Conservation (phyloP, 2,113 vertebrate genomes). For the Thamnaconus septentrionalis region DNA sequence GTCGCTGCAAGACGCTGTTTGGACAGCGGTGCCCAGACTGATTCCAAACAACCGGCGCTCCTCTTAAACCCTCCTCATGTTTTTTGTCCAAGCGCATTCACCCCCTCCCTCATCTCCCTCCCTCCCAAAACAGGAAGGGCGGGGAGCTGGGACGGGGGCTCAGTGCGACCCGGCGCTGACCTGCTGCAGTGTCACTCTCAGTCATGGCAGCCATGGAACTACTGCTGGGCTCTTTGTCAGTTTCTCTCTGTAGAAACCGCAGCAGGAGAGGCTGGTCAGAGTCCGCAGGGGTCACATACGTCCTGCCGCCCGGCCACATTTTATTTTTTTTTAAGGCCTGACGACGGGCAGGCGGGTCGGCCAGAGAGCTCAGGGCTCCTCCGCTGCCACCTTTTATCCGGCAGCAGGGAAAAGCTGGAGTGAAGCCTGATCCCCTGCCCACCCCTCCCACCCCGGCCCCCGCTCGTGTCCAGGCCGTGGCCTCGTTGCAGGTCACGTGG, state of each 20-base stretch:
- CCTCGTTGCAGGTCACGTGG: constrained; percentile 3
- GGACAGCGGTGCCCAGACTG: constrained; percentile 28
- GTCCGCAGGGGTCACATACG: constrained; percentile 67
- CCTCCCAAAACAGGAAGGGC: neutral
- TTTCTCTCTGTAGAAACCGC: constrained; percentile 66
- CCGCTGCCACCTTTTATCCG: constrained; percentile 60
- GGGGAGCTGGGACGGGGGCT: constrained; percentile 41
- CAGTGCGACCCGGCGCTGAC: constrained; percentile 63
- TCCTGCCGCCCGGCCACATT: constrained; percentile 66
- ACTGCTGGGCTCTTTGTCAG: constrained; percentile 68
- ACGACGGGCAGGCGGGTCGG: constrained; percentile 46
- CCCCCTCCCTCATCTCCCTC: neutral
- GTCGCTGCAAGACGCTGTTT: constrained; percentile 51
- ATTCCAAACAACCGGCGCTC: constrained; percentile 33
- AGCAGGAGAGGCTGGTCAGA: constrained; percentile 67
- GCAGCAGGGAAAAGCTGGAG: constrained; percentile 42
- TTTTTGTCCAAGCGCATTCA: constrained; percentile 37
- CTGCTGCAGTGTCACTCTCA: constrained; percentile 69
- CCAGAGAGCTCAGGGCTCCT: constrained; percentile 31
- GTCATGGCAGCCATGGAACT: constrained; percentile 59
- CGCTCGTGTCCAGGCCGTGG: no score
- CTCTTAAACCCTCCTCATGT: constrained; percentile 30
- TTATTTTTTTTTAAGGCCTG: constrained; percentile 44
- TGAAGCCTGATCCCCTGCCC: constrained; percentile 34
- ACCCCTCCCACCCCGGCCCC: constrained; percentile 29